Percentiles rank a stretch among this genome's conserved stretches.
phyloP scores from a whole-genome alignment of 1,140 invertebrate species.

The Plutomurus gul region DNA sequence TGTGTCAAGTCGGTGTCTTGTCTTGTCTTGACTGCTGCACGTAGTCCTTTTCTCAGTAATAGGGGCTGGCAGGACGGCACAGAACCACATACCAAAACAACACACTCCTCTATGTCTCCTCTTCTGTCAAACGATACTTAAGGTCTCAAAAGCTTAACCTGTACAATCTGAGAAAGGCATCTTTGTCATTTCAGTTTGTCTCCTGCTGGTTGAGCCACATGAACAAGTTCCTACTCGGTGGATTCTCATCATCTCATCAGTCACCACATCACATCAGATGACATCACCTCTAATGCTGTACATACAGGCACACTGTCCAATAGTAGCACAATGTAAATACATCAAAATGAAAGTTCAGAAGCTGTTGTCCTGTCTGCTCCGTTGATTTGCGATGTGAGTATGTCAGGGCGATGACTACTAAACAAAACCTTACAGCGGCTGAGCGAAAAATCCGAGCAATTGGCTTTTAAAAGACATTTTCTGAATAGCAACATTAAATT shows the following conservation, averaged over 20 bases:
- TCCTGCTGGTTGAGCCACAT: background rate
- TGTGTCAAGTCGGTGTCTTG: background rate
- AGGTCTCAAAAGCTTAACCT: too few species aligned
- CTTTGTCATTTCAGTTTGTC: background rate
- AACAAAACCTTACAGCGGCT: background rate
- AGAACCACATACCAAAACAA: too few species aligned
- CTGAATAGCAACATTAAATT: background rate
- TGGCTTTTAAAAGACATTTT: background rate
- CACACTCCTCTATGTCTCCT: too few species aligned
- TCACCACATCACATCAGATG: background rate
- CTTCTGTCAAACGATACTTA: too few species aligned
- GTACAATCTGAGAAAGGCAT: background rate
- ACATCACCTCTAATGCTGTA: background rate
- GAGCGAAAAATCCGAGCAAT: background rate
- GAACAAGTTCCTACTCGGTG: background rate
- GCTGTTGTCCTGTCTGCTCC: background rate
- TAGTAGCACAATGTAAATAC: too few species aligned
- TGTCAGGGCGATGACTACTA: conserved; percentile 20
- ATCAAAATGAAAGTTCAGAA: conserved; percentile 19
- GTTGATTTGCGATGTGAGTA: too few species aligned
- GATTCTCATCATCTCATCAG: background rate
- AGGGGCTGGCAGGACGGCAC: too few species aligned
- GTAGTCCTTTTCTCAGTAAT: too few species aligned
- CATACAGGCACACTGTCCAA: background rate
- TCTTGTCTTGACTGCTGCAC: too few species aligned